Conservation (phyloP, 2,797 vertebrate species). For the Rhadinocentrus ornatus region DNA sequence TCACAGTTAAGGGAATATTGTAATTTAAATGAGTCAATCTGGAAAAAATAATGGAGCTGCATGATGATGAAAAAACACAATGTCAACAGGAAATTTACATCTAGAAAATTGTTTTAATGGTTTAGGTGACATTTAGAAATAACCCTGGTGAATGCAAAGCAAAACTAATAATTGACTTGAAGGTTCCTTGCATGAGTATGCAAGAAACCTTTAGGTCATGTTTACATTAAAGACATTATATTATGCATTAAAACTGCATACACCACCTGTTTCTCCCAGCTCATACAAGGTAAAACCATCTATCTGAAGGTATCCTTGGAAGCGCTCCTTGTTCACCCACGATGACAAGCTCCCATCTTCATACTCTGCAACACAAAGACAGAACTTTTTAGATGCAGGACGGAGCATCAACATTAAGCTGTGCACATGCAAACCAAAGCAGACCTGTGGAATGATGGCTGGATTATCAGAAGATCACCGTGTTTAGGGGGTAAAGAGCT, state of each 20-base stretch:
- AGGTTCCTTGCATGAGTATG: not conserved
- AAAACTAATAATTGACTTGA: not conserved
- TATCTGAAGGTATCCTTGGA: slow-evolving; percentile 92
- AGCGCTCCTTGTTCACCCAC: slow-evolving; percentile 96
- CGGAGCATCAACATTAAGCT: slow-evolving; percentile 39
- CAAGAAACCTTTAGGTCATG: not conserved
- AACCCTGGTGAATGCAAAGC: not conserved
- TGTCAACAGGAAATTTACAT: not conserved
- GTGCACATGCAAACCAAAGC: slow-evolving; percentile 43
- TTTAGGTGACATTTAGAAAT: not conserved
- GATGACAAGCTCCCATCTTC: slow-evolving; percentile 92
- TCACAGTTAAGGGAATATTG: not conserved
- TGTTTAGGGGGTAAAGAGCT: slow-evolving; percentile 38
- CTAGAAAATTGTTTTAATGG: not conserved
- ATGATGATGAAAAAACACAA: not conserved
- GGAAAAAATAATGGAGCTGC: slow-evolving; percentile 1
- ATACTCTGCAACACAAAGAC: slow-evolving; percentile 85
- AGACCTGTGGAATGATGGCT: slow-evolving; percentile 46
- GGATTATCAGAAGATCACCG: slow-evolving; percentile 54
- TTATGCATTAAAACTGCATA: slow-evolving; percentile 9
- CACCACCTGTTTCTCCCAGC: slow-evolving; percentile 94
- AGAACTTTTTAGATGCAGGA: slow-evolving; percentile 31
- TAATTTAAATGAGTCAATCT: slow-evolving; percentile 6
- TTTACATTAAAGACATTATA: not conserved
- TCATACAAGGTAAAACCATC: slow-evolving; percentile 97